A percentile compares a stretch with the other conserved stretches of the same genome.
Evolutionary conservation across 2,797 vertebrate genomes (phyloP).

Genomic region (Eulemur albifrons): DNA sequence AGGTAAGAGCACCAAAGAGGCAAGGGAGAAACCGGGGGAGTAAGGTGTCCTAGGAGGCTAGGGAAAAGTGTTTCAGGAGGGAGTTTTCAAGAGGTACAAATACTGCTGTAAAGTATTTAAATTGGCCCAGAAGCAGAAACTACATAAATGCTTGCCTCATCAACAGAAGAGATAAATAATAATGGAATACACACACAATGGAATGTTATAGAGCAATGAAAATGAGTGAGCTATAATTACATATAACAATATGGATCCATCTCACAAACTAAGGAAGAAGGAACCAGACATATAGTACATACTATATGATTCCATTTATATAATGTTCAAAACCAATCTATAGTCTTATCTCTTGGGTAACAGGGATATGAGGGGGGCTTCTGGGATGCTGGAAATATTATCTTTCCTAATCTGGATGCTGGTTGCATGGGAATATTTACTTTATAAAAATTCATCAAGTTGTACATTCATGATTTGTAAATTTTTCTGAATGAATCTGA

Average conservation of each 20-base stretch:
- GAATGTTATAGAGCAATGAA: constrained; percentile 1
- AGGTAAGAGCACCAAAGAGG: background rate
- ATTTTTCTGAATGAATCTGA: constrained; percentile 33
- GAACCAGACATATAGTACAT: background rate
- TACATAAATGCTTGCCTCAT: background rate
- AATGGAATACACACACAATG: background rate
- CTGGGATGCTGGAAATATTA: background rate
- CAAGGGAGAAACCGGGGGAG: background rate
- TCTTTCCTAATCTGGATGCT: constrained; percentile 34
- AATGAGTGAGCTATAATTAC: background rate
- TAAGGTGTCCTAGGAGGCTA: background rate
- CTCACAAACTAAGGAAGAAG: background rate
- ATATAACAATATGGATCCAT: background rate
- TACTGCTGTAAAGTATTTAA: background rate
- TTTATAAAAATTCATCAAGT: background rate
- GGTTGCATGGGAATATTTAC: background rate
- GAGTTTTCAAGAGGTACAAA: background rate
- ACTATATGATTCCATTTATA: background rate
- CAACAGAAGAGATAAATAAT: background rate
- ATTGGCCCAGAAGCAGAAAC: background rate
- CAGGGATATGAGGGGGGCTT: background rate
- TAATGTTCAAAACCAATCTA: background rate
- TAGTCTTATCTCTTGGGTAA: background rate
- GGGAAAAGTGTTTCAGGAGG: background rate
- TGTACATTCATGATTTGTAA: background rate